Base-by-base conservation (phyloP, 2,797 vertebrate genomes). In the Synanceia verrucosa region DNA sequence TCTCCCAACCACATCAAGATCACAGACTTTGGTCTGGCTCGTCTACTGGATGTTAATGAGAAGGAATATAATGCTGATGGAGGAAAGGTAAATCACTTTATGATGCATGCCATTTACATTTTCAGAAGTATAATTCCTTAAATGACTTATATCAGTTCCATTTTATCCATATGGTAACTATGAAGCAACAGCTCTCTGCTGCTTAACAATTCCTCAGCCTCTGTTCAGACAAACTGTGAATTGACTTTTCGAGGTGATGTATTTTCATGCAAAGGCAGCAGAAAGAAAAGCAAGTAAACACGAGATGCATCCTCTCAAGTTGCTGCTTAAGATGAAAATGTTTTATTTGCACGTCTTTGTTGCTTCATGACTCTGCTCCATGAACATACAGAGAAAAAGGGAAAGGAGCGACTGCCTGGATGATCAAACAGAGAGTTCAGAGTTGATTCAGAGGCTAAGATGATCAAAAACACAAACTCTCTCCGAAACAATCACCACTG, bases 1-100 rank as follows among this genome's bases (percentile, higher is more conserved):
- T 98, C 97, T 4, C 96, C 98, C 71, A 99, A 98, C 89, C 97
- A 99, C 24, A 97, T 99, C 90, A 99, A 99, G 94, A 99, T 99
- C 92, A 99, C 98, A 0, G 98, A 99, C 90, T 99, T 99, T 0
- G 98, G 98, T 55, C 85, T 99, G 81, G 96, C 98, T 33, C 95
- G 98, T 1, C 95, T 99, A 56, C 86, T 99, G 86, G 98, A 99
- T 80, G 96, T 96, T 41, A 96, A 99, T 79, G 97, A 99, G 82
- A 99, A 99, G 81, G 98, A 99, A 63, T 99, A 99, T 55, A 99
- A 98, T 21, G 98, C 98, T 9, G 98, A 99, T 66, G 98, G 98
- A 37, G 98, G 98, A 68, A 99, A 99, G 95, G 98, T 99, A 87
- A 81, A 57, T 37, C 13, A 19, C 19, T 26, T 29, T 57, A 6